Conservation (phyloP, 2,113 vertebrate species). For the Pomatorhinus ruficollis region DNA sequence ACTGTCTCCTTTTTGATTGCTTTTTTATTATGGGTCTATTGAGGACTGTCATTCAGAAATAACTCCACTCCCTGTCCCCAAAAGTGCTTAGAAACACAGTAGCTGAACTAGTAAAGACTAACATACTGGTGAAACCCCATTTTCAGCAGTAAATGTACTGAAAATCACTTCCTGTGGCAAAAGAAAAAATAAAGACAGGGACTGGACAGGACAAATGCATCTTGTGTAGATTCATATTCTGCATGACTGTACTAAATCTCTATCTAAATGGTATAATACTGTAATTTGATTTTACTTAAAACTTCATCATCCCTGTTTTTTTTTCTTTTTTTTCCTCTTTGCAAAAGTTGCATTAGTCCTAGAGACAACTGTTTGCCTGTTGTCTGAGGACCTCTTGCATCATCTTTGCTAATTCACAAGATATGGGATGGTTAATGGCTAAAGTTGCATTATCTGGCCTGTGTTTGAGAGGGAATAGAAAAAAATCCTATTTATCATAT, state of each 20-base stretch:
- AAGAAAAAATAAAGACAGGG: not conserved
- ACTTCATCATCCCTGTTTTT: not conserved
- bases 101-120: not conserved
- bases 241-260: not conserved
- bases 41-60: not conserved
- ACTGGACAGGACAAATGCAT: not conserved
- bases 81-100: not conserved
- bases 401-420: not conserved
- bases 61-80: not conserved
- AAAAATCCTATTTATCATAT: not conserved
- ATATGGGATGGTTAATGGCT: not conserved
- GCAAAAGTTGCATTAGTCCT: not conserved
- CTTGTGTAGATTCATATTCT: not conserved
- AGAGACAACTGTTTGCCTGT: not conserved
- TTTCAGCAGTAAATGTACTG: not conserved
- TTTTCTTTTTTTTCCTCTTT: not conserved
- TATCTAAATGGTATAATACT: not conserved
- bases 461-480: not conserved
- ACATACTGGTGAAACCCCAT: not conserved
- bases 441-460: not conserved
- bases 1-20: not conserved
- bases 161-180: not conserved
- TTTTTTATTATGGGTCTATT: not conserved
- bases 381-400: not conserved
- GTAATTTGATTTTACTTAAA: not conserved